A percentile compares a stretch with the other conserved stretches of the same genome.
Conservation (phyloP, 2,113 vertebrate genomes). For the Eptesicus fuscus region DNA sequence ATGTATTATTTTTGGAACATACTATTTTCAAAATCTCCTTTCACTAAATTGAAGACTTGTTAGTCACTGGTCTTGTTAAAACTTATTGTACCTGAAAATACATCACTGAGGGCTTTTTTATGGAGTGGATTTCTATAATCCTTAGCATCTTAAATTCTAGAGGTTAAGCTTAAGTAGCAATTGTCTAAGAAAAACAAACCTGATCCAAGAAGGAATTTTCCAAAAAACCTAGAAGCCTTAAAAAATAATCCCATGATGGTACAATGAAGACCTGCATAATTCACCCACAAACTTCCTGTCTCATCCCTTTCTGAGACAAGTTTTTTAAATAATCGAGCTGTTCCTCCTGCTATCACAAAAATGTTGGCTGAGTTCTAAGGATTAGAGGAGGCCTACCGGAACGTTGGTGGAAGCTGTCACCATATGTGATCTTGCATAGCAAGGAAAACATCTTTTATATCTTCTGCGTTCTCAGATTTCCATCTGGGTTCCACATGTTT, state of each 20-base stretch:
- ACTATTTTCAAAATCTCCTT: constrained; percentile 38
- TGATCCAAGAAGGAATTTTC: constrained; percentile 6
- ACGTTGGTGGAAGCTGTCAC: not conserved
- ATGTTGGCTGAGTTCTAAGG: not conserved
- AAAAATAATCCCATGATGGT: not conserved
- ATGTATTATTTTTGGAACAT: constrained; percentile 20
- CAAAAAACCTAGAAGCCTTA: not conserved
- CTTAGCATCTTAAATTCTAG: not conserved
- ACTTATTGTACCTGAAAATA: not conserved
- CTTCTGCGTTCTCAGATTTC: not conserved
- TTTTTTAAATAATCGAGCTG: not conserved
- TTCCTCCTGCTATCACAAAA: not conserved
- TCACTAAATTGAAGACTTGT: constrained; percentile 3
- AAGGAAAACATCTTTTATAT: not conserved
- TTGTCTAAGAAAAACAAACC: not conserved
- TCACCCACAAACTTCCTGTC: not conserved
- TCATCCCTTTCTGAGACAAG: not conserved
- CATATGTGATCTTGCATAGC: not conserved
- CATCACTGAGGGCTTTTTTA: not conserved
- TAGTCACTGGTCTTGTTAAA: not conserved
- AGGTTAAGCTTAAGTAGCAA: not conserved
- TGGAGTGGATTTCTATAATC: not conserved
- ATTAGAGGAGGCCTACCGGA: not conserved
- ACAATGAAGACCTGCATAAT: not conserved
- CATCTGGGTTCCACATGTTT: not conserved